phyloP scores from a whole-genome alignment of 1,140 invertebrate species.

The Drosophila rufa region DNA sequence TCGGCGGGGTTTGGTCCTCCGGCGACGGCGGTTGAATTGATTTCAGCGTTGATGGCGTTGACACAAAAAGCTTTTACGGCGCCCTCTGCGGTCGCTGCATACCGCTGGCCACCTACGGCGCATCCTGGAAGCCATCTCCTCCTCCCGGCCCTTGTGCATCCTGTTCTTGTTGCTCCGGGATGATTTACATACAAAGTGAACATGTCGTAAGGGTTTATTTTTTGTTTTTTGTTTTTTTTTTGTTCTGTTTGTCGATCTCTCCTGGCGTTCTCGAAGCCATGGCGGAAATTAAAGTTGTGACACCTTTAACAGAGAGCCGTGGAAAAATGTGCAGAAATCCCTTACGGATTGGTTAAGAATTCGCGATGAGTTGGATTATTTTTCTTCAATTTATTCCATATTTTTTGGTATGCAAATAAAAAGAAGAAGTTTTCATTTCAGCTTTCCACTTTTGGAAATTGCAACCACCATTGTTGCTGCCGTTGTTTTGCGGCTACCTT shows the following conservation, averaged over 20 bases:
- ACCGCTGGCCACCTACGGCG: slow-evolving; percentile 81
- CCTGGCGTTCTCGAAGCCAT: slow-evolving; percentile 48
- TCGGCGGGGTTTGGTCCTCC: slow-evolving; percentile 30
- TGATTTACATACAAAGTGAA: slow-evolving; percentile 84
- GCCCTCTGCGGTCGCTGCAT: slow-evolving; percentile 78
- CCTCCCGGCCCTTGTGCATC: slow-evolving; percentile 36
- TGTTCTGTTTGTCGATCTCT: slow-evolving; percentile 30
- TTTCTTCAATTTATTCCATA: slow-evolving; percentile 66
- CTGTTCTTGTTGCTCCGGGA: slow-evolving; percentile 60
- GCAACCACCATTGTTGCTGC: slow-evolving; percentile 65
- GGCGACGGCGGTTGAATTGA: slow-evolving; percentile 78
- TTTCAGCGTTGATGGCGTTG: slow-evolving; percentile 84
- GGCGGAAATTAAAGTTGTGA: slow-evolving; percentile 82
- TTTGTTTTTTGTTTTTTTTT: slow-evolving; percentile 5
- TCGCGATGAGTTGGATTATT: slow-evolving; percentile 47
- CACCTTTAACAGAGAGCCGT: slow-evolving; percentile 70
- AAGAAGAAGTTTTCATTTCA: slow-evolving; percentile 44
- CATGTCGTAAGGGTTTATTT: slow-evolving; percentile 61
- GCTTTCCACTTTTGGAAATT: slow-evolving; percentile 68
- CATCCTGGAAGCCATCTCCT: slow-evolving; percentile 50
- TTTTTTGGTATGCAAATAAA: slow-evolving; percentile 42
- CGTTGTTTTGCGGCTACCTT: slow-evolving; percentile 67
- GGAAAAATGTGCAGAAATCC: slow-evolving; percentile 36
- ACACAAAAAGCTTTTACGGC: slow-evolving; percentile 84
- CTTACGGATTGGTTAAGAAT: slow-evolving; percentile 38